Evolutionary conservation across 2,113 vertebrate species (phyloP).

Genomic region (Atlantisia rogersi): DNA sequence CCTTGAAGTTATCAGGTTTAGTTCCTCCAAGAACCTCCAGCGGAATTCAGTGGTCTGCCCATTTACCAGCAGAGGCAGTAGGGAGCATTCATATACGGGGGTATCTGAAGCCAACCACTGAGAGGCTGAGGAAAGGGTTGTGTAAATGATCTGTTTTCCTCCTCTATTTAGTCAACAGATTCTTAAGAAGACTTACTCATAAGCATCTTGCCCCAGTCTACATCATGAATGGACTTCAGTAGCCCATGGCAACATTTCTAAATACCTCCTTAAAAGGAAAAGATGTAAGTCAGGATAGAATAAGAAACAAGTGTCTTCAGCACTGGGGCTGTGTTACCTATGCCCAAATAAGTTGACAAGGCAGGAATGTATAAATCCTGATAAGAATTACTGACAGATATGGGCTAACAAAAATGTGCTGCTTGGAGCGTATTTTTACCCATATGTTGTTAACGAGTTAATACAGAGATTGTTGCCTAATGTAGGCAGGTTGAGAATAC

Average conservation of each 20-base stretch:
- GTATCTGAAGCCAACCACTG: not conserved
- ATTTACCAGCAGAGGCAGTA: not conserved
- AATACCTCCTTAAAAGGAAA: not conserved
- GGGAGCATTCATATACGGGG: not conserved
- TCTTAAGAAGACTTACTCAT: not conserved
- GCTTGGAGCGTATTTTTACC: not conserved
- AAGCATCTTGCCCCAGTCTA: not conserved
- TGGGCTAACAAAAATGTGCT: not conserved
- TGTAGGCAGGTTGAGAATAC: not conserved
- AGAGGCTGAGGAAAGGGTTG: not conserved
- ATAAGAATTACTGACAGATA: not conserved
- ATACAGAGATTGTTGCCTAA: not conserved
- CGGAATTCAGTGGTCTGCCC: not conserved
- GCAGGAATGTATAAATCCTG: not conserved
- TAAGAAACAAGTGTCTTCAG: not conserved
- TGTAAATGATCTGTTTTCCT: not conserved
- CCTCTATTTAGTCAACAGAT: not conserved
- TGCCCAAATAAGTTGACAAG: not conserved
- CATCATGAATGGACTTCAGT: not conserved
- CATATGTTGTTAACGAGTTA: not conserved
- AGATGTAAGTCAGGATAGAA: not conserved
- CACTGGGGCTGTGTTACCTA: fast-evolving
- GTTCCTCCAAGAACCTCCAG: not conserved
- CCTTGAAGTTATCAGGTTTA: not conserved
- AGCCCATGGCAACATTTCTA: not conserved